Evolutionary conservation across 2,888 invertebrate species (phyloP).

Genomic region (Saturnia pavonia): DNA sequence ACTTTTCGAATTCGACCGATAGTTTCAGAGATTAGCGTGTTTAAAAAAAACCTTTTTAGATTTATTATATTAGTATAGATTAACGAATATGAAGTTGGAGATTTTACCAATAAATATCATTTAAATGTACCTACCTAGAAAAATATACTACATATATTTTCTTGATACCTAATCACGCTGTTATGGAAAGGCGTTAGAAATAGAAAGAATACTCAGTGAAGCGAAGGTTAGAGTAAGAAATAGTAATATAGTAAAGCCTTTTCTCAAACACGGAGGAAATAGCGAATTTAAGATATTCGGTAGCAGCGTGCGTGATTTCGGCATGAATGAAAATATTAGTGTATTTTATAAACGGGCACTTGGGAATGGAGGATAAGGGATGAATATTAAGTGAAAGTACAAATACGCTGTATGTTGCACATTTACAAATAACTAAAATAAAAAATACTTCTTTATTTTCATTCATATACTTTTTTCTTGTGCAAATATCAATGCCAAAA

Average conservation of each 20-base stretch:
- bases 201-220: conserved; percentile 8
- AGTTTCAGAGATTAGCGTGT: no score
- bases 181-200: background rate
- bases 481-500: no score
- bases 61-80: no score
- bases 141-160: background rate
- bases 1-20: no score
- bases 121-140: background rate
- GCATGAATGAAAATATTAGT: conserved; percentile 16
- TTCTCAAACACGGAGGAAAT: conserved; percentile 15
- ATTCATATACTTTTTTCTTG: no score
- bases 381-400: conserved; percentile 18
- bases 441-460: no score
- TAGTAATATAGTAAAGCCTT: conserved; percentile 13
- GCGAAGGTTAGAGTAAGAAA: conserved; percentile 5
- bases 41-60: no score
- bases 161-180: background rate
- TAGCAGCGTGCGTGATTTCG: conserved; percentile 17
- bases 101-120: background rate
- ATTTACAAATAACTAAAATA: background rate
- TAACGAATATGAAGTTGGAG: background rate
- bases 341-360: conserved; percentile 16
- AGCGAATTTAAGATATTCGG: conserved; percentile 14
- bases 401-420: background rate
- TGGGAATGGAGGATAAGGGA: conserved; percentile 13